Evolutionary conservation across 2,888 invertebrate species (phyloP).

Genomic region (Drosophila pegasa): DNA sequence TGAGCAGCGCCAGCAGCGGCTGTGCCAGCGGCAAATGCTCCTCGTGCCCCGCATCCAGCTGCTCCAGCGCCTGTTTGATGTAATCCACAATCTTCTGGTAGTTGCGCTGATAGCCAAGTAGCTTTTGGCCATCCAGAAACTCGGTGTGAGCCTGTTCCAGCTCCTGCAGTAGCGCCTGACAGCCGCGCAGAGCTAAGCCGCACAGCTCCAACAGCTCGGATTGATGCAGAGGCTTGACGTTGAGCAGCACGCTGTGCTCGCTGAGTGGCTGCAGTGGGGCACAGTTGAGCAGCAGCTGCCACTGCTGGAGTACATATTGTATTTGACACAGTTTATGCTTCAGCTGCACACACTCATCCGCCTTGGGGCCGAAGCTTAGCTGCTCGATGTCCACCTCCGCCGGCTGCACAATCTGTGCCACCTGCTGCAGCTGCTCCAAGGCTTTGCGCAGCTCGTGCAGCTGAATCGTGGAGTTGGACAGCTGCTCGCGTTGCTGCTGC

Average conservation of each 20-base stretch:
- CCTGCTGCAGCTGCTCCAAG: slow-evolving; percentile 81
- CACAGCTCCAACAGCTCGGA: slow-evolving; percentile 53
- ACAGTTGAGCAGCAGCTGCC: slow-evolving; percentile 88
- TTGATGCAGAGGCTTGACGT: slow-evolving; percentile 45
- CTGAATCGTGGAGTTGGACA: slow-evolving; percentile 87
- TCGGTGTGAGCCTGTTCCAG: slow-evolving; percentile 74
- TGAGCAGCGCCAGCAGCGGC: slow-evolving; percentile 69
- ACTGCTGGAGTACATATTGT: slow-evolving; percentile 88
- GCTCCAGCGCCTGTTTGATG: slow-evolving; percentile 46
- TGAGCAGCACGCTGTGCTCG: slow-evolving; percentile 58
- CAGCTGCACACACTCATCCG: slow-evolving; percentile 63
- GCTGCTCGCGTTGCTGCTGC: slow-evolving; percentile 88
- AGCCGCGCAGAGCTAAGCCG: slow-evolving; percentile 55
- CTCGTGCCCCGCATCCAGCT: slow-evolving; percentile 24
- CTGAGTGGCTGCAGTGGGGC: slow-evolving; percentile 85
- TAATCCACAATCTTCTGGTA: slow-evolving; percentile 54
- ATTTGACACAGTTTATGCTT: slow-evolving; percentile 73
- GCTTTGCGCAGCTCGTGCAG: slow-evolving; percentile 87
- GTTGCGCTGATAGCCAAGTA: slow-evolving; percentile 44
- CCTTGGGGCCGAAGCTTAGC: slow-evolving; percentile 67
- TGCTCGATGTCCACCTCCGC: slow-evolving; percentile 9
- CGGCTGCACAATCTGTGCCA: slow-evolving; percentile 69
- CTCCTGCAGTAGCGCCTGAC: slow-evolving; percentile 63
- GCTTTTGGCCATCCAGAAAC: slow-evolving; percentile 71
- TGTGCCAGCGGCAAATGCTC: slow-evolving; percentile 77